phyloP scores from a whole-genome alignment of 2,888 invertebrate species.

The Ischnura elegans region DNA sequence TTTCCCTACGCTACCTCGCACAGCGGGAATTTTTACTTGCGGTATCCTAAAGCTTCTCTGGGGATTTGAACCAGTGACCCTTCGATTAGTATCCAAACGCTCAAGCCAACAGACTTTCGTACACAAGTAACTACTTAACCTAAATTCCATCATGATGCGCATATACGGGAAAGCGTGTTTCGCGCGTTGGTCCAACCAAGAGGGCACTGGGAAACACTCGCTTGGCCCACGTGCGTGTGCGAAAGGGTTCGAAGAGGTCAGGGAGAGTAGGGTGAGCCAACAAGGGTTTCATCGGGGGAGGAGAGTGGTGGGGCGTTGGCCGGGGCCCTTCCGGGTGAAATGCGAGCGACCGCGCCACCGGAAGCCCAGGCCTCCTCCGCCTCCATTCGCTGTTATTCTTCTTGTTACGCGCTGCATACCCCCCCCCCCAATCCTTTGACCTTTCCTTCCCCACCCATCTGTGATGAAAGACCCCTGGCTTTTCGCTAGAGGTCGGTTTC shows the following conservation, averaged over 20 bases:
- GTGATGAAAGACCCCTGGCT: slow-evolving; percentile 54
- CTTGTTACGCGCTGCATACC: slow-evolving; percentile 33
- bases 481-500: neutral
- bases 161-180: no score
- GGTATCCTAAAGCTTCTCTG: no score
- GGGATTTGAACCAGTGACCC: no score
- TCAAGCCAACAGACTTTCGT: no score
- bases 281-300: neutral
- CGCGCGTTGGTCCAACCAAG: no score
- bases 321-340: slow-evolving; percentile 39
- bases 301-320: neutral
- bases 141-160: no score
- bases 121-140: no score
- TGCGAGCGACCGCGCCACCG: slow-evolving; percentile 52
- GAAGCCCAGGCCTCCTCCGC: slow-evolving; percentile 34
- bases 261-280: neutral
- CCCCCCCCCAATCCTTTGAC: slow-evolving; percentile 25
- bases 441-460: neutral
- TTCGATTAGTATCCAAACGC: no score
- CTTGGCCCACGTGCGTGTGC: neutral
- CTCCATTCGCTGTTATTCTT: slow-evolving; percentile 32
- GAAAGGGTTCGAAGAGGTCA: neutral
- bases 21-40: no score
- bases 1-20: no score
- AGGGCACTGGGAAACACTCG: neutral